These are phyloP conservation scores for Sclerodermus sp. DNA, from an alignment of 2,888 invertebrate genomes.

Conservation along the genomic window DNA sequence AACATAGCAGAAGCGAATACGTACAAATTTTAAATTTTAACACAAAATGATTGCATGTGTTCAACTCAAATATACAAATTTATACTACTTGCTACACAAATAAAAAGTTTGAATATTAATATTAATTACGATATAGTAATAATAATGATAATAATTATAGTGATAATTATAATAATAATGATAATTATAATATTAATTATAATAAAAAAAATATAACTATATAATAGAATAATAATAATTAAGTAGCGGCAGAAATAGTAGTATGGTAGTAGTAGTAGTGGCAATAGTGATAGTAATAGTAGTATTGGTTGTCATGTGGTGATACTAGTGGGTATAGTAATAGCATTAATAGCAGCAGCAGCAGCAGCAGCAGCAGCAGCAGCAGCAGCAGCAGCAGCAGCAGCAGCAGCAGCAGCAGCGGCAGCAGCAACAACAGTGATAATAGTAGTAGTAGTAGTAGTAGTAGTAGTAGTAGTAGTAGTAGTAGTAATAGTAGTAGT, in stretches of 20 bases:
- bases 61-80: no score
- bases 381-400: conserved; percentile 19
- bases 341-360: conserved; percentile 21
- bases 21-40: neutral
- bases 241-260: no score
- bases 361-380: conserved; percentile 23
- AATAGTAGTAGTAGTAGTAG: neutral
- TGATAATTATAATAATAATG: conserved; percentile 12
- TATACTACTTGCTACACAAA: no score
- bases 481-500: conserved; percentile 24
- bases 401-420: no score
- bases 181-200: conserved; percentile 5
- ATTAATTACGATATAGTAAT: no score
- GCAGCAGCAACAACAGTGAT: no score
- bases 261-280: no score
- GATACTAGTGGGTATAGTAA: conserved; percentile 17
- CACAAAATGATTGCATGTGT: no score
- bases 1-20: neutral
- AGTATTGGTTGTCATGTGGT: conserved; percentile 10
- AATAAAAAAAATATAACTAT: conserved; percentile 11
- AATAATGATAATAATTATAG: conserved; percentile 11
- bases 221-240: neutral
- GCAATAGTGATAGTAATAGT: conserved; percentile 1
- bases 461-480: conserved; percentile 16
- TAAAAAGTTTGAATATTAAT: no score